Base-by-base conservation (phyloP, 2,888 invertebrate genomes). In the Charanyca ferruginea region DNA sequence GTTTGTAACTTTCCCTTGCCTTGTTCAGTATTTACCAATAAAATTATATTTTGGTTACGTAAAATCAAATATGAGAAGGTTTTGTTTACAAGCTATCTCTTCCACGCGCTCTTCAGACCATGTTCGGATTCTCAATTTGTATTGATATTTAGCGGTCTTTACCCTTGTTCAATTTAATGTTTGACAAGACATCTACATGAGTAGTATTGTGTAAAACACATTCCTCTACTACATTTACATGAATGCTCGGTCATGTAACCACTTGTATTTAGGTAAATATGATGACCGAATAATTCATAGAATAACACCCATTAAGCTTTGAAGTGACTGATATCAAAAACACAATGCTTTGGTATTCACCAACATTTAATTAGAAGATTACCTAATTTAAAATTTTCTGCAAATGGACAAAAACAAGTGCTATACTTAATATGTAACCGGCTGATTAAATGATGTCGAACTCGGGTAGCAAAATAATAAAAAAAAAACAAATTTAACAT, bases 1-100 rank as follows among this genome's bases (percentile, higher is more conserved):
- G 94, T 94, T 90, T 84, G 94, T 93, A 76, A 72, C 75, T 77
- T 76, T 58, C 60, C 52, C 48, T 60, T 16, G 58, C 66, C 52
- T 55, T 38, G 38, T 51, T 54, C 28, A 47, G 23, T 47, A 51
- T 55, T 51, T 47, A 32, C 25, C 41, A 32, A 67, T 55, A 52
- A 22, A 49, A 59, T 63, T 69, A 42, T 52, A 41, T 28, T 16
- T 9, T 42, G 22, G 47, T 68, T 69, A 45, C 48, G 42, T 57
- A 62, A 62, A 68, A 63, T 69, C 53, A 69, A 73, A 73, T 49
- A 63, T 23, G 41, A 16, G 32, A 55, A 42, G 59, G 71, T 54
- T 73, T 51, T 74, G 69, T 69, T 73, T 59, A 55, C 58, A n/a
- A 54, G 35, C 18, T 54, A 11, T 32, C 5, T 32, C 28, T 49